Conservation (phyloP, 35 echinoderm and acorn worm genomes). For the Hemicentrotus pulcherrimus region DNA sequence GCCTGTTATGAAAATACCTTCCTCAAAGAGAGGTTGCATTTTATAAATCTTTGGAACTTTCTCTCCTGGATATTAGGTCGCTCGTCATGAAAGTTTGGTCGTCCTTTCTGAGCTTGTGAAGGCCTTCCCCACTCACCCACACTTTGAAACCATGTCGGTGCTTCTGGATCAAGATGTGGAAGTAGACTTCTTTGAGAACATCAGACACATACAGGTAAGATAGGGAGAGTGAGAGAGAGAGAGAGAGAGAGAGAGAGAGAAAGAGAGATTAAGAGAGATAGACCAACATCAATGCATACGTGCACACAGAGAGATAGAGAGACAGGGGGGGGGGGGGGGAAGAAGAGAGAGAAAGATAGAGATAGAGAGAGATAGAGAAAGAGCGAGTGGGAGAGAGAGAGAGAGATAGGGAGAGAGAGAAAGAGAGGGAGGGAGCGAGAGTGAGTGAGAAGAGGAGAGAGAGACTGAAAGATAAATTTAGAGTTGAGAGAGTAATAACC, state of each 20-base stretch:
- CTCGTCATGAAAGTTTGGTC: conserved; percentile 66
- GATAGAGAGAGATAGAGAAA: too few relatives aligned
- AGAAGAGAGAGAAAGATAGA: background rate
- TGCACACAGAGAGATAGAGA: too few relatives aligned
- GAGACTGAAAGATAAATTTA: too few relatives aligned
- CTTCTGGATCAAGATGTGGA: conserved; percentile 83
- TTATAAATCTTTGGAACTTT: background rate
- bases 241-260: background rate
- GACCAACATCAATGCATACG: too few relatives aligned
- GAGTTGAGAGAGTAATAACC: too few relatives aligned
- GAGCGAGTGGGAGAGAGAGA: too few relatives aligned
- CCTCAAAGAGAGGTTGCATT: background rate
- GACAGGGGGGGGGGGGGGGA: too few relatives aligned
- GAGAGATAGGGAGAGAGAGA: too few relatives aligned
- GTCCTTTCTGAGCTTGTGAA: conserved; percentile 75
- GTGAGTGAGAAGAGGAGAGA: too few relatives aligned
- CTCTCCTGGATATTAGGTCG: conserved; percentile 43
- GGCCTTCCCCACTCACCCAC: conserved; percentile 64
- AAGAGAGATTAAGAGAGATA: background rate
- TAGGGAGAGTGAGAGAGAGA: background rate
- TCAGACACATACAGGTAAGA: conserved; percentile 95
- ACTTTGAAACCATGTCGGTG: conserved; percentile 62
- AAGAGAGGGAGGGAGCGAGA: too few relatives aligned
- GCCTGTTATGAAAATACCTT: background rate
- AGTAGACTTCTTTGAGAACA: conserved; percentile 97